Evolutionary conservation across 2,888 invertebrate species (phyloP).

Genomic region (Epistrophe eligans): DNA sequence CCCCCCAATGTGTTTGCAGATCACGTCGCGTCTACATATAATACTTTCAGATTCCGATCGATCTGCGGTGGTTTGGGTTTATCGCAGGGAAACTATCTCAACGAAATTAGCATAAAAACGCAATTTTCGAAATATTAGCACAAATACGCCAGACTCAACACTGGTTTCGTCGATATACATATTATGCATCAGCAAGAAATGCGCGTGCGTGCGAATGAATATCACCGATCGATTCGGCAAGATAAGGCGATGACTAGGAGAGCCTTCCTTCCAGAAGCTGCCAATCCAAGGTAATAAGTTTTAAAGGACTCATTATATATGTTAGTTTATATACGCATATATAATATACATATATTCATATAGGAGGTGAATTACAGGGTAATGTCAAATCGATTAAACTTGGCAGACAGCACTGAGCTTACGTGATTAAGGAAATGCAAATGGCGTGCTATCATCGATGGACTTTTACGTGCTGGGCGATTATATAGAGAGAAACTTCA

Average conservation of each 20-base stretch:
- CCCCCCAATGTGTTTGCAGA: neutral
- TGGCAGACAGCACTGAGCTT: constrained; percentile 60
- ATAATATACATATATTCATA: neutral
- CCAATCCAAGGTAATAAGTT: constrained; percentile 48
- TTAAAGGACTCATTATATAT: constrained; percentile 56
- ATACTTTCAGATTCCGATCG: constrained; percentile 65
- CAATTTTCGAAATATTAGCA: constrained; percentile 81
- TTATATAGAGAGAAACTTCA: constrained; percentile 1
- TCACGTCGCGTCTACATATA: neutral
- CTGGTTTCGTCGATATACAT: constrained; percentile 32
- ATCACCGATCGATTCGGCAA: constrained; percentile 61
- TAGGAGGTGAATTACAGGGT: constrained; percentile 34
- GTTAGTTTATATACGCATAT: constrained; percentile 21
- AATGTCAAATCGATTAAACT: constrained; percentile 73
- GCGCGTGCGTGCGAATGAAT: constrained; percentile 70
- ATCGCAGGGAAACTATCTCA: constrained; percentile 69
- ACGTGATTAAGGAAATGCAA: constrained; percentile 73
- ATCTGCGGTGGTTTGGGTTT: constrained; percentile 57
- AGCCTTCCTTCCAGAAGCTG: constrained; percentile 55
- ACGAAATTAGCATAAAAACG: constrained; percentile 83
- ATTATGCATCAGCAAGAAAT: constrained; percentile 39
- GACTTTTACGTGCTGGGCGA: constrained; percentile 41
- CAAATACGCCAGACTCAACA: constrained; percentile 59
- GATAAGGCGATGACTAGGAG: constrained; percentile 62
- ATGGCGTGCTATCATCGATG: constrained; percentile 64